Base-by-base conservation (phyloP, 1,140 invertebrate genomes). In the Drosophila grimshawi region DNA sequence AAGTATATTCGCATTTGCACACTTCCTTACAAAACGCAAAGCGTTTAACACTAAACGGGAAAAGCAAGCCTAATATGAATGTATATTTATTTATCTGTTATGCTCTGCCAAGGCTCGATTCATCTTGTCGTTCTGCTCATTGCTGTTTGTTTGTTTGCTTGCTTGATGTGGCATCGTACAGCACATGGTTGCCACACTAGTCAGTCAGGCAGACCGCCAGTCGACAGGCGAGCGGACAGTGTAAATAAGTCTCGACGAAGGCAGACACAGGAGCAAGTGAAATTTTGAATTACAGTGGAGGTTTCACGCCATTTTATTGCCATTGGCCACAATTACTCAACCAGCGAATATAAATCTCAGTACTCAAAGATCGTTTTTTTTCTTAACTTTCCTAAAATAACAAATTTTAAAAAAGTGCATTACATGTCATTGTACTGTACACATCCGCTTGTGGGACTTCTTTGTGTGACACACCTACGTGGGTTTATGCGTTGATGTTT, bases 1-100 rank as follows among this genome's bases (percentile, higher is more conserved):
- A 82, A 88, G 79, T 88, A 82, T 79, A 79, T 86, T 76, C 64
- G 68, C 81, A 65, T 86, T 74, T 41, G 7, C 27, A 30, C 45
- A 45, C 32, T 72, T 86, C 71, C 83, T 67, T 82, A 64, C 73
- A 70, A 60, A n/a, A 67, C 79, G 70, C 29, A 39, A 49, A 66
- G 52, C 52, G 56, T 48, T 30, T 48, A 66, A 46, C 55, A 46
- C 32, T 57, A 51, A 55, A 49, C 35, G 30, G 5, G 32, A 59
- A 56, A 69, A 52, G 37, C 35, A 63, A 39, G 62, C 51, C 30
- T 48, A 66, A 61, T 59, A 45, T 59, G 33, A 30, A 51, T 55
- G 6, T 10, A 56, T 46, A 64, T 66, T 56, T 66, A 57, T 43
- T 48, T 57, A 27, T 52, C 45, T 51, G 71, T 61, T 62, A 57